Evolutionary conservation across 2,113 vertebrate genomes (phyloP).

Genomic region (Aphelocoma coerulescens): DNA sequence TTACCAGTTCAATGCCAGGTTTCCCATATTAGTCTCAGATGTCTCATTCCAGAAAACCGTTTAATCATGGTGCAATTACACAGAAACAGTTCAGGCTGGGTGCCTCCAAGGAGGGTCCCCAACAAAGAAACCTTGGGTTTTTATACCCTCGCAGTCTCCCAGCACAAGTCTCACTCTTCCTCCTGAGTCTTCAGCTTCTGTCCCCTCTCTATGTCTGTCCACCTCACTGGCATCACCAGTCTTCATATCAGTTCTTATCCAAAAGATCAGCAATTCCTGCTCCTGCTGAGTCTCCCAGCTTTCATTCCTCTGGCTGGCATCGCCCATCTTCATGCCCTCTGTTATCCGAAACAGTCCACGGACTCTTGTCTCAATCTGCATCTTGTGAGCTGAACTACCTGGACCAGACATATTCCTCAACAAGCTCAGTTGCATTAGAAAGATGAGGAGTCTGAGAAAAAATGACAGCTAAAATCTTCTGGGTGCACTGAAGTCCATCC

Average conservation of each 20-base stretch:
- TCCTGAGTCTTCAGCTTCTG: neutral
- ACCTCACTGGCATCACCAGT: neutral
- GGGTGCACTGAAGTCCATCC: neutral
- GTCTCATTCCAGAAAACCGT: neutral
- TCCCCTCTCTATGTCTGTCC: neutral
- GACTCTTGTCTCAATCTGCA: neutral
- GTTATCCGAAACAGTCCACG: too few relatives aligned
- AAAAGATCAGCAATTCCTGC: neutral
- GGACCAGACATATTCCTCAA: neutral
- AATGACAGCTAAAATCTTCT: neutral
- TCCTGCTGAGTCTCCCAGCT: neutral
- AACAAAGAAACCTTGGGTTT: neutral
- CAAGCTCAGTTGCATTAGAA: neutral
- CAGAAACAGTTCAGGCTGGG: neutral
- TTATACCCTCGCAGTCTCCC: neutral
- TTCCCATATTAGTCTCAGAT: neutral
- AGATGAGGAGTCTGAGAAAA: neutral
- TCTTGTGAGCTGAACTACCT: neutral
- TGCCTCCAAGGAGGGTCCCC: neutral
- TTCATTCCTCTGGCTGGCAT: neutral
- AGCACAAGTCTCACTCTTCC: accelerated
- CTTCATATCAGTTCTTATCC: neutral
- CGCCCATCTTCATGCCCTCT: neutral
- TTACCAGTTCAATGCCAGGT: neutral
- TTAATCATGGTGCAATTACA: neutral